Conservation (phyloP, 2,113 vertebrate species). For the Eleginops maclovinus region DNA sequence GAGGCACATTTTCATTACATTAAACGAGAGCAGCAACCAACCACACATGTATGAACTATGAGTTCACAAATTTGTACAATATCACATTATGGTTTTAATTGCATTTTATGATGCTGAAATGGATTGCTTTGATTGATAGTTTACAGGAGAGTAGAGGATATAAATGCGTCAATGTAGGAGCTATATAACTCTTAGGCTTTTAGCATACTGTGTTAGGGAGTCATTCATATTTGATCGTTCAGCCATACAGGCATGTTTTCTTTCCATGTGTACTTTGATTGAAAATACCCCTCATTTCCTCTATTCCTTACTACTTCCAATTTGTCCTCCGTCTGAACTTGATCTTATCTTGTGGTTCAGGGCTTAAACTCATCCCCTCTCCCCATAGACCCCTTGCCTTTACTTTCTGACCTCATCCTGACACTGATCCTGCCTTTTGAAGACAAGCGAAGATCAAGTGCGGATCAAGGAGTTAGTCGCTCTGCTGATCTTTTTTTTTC, state of each 20-base stretch:
- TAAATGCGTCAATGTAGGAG: not conserved
- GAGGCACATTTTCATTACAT: constrained; percentile 26
- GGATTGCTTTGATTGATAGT: constrained; percentile 1
- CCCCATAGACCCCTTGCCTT: constrained; percentile 41
- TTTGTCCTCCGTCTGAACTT: constrained; percentile 65
- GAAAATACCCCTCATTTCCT: not conserved
- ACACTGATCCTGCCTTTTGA: constrained; percentile 69
- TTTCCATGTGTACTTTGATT: constrained; percentile 1
- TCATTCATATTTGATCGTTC: not conserved
- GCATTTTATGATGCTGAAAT: not conserved
- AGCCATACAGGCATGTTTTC: not conserved
- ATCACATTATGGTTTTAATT: not conserved
- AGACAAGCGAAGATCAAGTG: constrained; percentile 71
- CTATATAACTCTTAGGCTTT: not conserved
- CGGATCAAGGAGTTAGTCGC: constrained; percentile 59
- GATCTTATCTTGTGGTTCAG: constrained; percentile 46
- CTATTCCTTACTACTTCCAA: constrained; percentile 8
- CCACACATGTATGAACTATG: not conserved
- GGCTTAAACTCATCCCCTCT: constrained; percentile 45
- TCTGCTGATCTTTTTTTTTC: constrained; percentile 23
- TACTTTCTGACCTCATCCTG: constrained; percentile 68
- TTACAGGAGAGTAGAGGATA: not conserved
- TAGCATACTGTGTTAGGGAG: not conserved
- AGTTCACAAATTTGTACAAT: not conserved
- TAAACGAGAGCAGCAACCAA: not conserved